Evolutionary conservation across 2,797 vertebrate genomes (phyloP).

Genomic region (Sebastes goodei): DNA sequence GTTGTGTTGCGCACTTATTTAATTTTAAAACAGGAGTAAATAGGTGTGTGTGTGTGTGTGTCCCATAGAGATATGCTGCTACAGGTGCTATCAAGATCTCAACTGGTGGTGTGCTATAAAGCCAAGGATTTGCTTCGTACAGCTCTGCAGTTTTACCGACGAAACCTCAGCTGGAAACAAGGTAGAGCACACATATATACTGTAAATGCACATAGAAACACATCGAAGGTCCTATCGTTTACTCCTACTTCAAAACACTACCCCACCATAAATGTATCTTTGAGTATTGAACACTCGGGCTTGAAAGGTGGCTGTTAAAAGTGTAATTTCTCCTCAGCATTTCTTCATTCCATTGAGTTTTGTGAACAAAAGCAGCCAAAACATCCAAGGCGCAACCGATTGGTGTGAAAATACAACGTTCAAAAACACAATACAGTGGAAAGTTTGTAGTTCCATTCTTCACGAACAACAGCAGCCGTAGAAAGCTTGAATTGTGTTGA

Average conservation of each 20-base stretch:
- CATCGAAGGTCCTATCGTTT: not conserved
- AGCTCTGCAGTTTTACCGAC: slow-evolving; percentile 76
- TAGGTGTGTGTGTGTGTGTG: slow-evolving; percentile 20
- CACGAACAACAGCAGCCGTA: not conserved
- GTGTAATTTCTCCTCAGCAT: not conserved
- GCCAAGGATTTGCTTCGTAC: slow-evolving; percentile 91
- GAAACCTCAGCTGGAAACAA: slow-evolving; percentile 86
- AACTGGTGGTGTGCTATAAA: slow-evolving; percentile 89
- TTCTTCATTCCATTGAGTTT: not conserved
- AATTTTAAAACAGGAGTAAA: slow-evolving; percentile 8
- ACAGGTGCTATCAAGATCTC: slow-evolving; percentile 76
- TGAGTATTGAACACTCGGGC: not conserved
- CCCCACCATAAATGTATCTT: not conserved
- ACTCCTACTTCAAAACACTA: not conserved
- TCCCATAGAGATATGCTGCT: slow-evolving; percentile 83
- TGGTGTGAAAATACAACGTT: not conserved
- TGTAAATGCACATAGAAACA: not conserved
- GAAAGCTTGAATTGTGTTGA: not conserved
- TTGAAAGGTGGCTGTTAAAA: not conserved
- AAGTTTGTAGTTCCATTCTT: not conserved
- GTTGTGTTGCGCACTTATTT: not conserved
- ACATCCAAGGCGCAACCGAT: not conserved
- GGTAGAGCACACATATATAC: slow-evolving; percentile 61
- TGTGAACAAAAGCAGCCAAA: not conserved
- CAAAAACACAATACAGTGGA: not conserved